Evolutionary conservation across 2,113 vertebrate species (phyloP).

Genomic region (Tichodroma muraria): DNA sequence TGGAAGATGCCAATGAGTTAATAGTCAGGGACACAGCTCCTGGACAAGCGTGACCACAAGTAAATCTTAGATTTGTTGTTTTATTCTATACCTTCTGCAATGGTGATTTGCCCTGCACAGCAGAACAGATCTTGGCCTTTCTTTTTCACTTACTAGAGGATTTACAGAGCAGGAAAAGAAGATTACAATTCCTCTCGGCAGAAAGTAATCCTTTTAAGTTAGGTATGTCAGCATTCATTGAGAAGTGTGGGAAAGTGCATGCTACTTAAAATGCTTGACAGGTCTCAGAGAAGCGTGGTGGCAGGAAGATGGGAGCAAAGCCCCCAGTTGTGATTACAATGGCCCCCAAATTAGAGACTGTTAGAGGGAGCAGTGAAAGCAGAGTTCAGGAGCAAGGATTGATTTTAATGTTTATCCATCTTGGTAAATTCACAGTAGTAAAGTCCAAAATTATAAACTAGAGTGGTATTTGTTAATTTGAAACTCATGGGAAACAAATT

Average conservation of each 20-base stretch:
- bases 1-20: constrained; percentile 23
- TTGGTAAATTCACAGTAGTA: neutral
- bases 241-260: constrained; percentile 42
- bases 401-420: neutral
- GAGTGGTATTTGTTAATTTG: neutral
- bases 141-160: constrained; percentile 40
- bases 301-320: constrained; percentile 28
- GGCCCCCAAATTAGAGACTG: neutral
- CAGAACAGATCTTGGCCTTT: constrained; percentile 38
- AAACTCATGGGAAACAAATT: neutral
- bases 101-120: constrained; percentile 41
- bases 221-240: constrained; percentile 63
- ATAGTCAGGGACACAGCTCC: constrained; percentile 21
- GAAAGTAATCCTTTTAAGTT: constrained; percentile 57
- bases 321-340: neutral
- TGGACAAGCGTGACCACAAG: constrained; percentile 50
- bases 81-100: constrained; percentile 36
- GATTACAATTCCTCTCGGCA: constrained; percentile 49
- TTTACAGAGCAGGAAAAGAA: constrained; percentile 61
- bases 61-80: constrained; percentile 48
- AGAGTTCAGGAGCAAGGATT: neutral
- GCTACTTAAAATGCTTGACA: constrained; percentile 48
- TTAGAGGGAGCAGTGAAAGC: neutral
- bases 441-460: neutral
- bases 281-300: constrained; percentile 30